A percentile compares a stretch with the other conserved stretches of the same genome.
phyloP scores from a whole-genome alignment of 2,888 invertebrate genomes.

The Hyppa rectilinea region DNA sequence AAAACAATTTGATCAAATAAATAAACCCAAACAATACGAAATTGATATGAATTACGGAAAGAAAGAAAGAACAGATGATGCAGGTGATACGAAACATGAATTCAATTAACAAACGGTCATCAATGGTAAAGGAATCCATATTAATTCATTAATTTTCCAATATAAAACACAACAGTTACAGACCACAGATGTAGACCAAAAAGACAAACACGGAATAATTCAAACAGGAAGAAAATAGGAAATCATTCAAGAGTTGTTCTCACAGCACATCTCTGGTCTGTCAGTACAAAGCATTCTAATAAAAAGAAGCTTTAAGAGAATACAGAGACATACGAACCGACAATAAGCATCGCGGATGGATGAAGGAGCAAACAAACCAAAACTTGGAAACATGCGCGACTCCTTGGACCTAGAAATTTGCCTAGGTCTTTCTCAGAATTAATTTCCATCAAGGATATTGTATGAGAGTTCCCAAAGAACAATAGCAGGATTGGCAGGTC shows the following conservation, averaged over 20 bases:
- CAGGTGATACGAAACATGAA: constrained; percentile 30
- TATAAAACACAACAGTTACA: constrained; percentile 17
- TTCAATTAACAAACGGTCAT: constrained; percentile 6
- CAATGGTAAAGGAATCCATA: background rate
- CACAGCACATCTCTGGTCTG: constrained; percentile 43
- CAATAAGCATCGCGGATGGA: constrained; percentile 83
- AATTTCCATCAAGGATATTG: constrained; percentile 50
- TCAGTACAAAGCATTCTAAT: constrained; percentile 40
- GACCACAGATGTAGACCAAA: constrained; percentile 44
- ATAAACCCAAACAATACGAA: constrained; percentile 10
- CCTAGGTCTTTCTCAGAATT: constrained; percentile 90
- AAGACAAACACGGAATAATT: background rate
- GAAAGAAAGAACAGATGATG: constrained; percentile 29
- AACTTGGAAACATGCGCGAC: constrained; percentile 90
- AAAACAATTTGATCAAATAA: constrained; percentile 23
- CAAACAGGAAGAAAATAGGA: background rate
- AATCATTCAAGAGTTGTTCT: background rate
- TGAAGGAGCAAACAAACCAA: constrained; percentile 87
- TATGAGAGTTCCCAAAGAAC: constrained; percentile 30
- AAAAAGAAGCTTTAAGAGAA: constrained; percentile 67
- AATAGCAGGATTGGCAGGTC: constrained; percentile 36
- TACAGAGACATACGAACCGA: constrained; percentile 77
- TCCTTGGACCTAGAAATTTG: constrained; percentile 88
- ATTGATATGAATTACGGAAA: constrained; percentile 15
- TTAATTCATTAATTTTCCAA: background rate